These are phyloP conservation scores for Phylloscopus collybita DNA, from an alignment of 2,797 vertebrate genomes.

Conservation along the genomic window DNA sequence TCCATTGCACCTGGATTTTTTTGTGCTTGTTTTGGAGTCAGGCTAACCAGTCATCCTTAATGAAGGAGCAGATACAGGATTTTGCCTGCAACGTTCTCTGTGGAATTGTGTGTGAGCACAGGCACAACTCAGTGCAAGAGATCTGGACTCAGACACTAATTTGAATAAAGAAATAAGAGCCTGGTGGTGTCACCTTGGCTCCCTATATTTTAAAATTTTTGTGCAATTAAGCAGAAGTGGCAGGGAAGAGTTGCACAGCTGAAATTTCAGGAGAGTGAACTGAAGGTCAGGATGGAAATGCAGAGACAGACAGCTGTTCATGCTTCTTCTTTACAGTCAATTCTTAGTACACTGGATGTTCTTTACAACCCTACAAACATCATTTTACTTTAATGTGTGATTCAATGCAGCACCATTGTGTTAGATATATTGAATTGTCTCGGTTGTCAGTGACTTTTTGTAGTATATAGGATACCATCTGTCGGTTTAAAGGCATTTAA, in stretches of 20 bases:
- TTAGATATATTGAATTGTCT: conserved; percentile 71
- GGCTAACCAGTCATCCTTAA: neutral
- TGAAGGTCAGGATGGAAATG: conserved; percentile 57
- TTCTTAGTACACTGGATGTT: conserved; percentile 28
- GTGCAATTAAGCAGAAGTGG: conserved; percentile 38
- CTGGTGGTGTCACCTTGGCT: neutral
- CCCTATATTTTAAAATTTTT: neutral
- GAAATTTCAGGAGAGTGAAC: conserved; percentile 43
- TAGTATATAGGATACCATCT: conserved; percentile 70
- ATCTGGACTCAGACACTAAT: neutral
- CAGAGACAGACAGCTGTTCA: conserved; percentile 53
- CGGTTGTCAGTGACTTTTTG: conserved; percentile 56
- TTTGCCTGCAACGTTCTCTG: neutral
- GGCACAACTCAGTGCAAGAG: neutral
- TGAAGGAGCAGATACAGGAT: neutral
- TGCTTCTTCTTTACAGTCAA: conserved; percentile 31
- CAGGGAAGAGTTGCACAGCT: neutral
- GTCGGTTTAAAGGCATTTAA: conserved; percentile 64
- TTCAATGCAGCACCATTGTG: conserved; percentile 61
- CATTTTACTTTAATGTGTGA: conserved; percentile 65
- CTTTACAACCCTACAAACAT: conserved; percentile 54
- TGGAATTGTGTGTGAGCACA: neutral
- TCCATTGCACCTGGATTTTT: neutral
- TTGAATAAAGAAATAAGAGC: neutral
- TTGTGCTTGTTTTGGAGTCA: neutral